A percentile compares a stretch with the other conserved stretches of the same genome.
Evolutionary conservation across 2,888 invertebrate genomes (phyloP).

Genomic region (Pachydiplax longipennis): DNA sequence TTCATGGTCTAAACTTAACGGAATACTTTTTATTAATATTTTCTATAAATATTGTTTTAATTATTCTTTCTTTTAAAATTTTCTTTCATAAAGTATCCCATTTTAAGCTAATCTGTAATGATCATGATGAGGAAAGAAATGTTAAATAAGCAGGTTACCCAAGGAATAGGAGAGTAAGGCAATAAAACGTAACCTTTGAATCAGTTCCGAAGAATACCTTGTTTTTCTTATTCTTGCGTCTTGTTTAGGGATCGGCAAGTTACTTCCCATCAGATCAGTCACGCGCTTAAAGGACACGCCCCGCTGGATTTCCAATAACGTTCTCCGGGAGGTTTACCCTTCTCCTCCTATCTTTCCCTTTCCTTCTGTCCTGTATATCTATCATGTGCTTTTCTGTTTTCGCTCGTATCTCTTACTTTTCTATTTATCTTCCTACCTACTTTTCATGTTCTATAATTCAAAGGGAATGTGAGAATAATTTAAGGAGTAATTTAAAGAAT

Average conservation of each 20-base stretch:
- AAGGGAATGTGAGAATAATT: no score
- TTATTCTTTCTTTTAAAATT: no score
- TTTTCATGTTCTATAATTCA: no score
- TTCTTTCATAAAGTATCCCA: no score
- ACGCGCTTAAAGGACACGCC: conserved; percentile 17
- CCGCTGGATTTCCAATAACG: conserved; percentile 26
- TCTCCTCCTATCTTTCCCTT: background rate
- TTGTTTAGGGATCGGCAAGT: conserved; percentile 10
- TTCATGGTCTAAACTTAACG: no score
- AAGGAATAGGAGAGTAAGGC: background rate
- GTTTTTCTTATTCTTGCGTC: conserved; percentile 1
- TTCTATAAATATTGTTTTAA: no score
- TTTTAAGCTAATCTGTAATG: no score
- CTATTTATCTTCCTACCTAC: background rate
- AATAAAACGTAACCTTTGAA: background rate
- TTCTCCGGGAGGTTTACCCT: background rate
- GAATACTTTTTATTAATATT: no score
- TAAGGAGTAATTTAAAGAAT: no score
- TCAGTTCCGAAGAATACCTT: background rate
- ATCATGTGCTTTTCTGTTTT: background rate
- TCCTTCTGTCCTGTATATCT: background rate
- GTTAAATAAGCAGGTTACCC: background rate
- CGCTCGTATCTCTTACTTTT: background rate
- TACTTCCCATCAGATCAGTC: conserved; percentile 33
- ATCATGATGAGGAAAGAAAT: no score